Evolutionary conservation across 2,888 invertebrate species (phyloP).

Genomic region (Polia nebulosa): DNA sequence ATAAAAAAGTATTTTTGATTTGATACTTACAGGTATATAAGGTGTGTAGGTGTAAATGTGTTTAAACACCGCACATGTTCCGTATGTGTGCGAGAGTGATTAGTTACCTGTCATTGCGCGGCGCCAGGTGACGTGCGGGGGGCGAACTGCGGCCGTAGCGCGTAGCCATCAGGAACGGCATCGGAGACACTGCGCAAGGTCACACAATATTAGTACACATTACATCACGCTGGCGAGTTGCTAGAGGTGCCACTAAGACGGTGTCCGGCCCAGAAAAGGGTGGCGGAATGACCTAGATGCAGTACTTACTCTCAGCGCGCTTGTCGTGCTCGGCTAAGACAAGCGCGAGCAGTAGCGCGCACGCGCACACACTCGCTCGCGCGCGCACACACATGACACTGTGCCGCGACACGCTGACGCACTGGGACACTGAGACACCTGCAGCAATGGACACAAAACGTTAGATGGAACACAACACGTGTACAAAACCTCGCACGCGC

Average conservation of each 20-base stretch:
- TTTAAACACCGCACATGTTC: no score
- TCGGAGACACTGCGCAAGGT: slow-evolving; percentile 76
- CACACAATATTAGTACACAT: neutral
- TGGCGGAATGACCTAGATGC: no score
- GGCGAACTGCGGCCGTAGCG: slow-evolving; percentile 84
- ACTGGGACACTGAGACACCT: slow-evolving; percentile 14
- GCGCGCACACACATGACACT: slow-evolving; percentile 51
- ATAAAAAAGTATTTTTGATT: no score
- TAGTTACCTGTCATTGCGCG: slow-evolving; percentile 83
- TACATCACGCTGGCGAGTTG: no score
- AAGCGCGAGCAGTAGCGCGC: slow-evolving; percentile 68
- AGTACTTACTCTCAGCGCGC: slow-evolving; percentile 75
- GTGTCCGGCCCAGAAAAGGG: no score
- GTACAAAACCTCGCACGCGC: no score
- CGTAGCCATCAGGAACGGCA: slow-evolving; percentile 83
- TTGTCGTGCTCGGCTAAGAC: slow-evolving; percentile 67
- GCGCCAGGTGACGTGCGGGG: slow-evolving; percentile 73
- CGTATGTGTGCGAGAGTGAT: no score
- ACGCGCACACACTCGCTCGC: slow-evolving; percentile 45
- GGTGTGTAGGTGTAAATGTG: no score
- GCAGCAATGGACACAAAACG: neutral
- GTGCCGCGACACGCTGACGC: slow-evolving; percentile 3
- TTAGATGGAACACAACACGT: neutral
- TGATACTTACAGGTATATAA: no score
- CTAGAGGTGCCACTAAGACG: no score